A percentile compares a stretch with the other conserved stretches of the same genome.
These are phyloP conservation scores for Champsocephalus gunnari DNA, from an alignment of 2,797 vertebrate species.

Conservation along the genomic window DNA sequence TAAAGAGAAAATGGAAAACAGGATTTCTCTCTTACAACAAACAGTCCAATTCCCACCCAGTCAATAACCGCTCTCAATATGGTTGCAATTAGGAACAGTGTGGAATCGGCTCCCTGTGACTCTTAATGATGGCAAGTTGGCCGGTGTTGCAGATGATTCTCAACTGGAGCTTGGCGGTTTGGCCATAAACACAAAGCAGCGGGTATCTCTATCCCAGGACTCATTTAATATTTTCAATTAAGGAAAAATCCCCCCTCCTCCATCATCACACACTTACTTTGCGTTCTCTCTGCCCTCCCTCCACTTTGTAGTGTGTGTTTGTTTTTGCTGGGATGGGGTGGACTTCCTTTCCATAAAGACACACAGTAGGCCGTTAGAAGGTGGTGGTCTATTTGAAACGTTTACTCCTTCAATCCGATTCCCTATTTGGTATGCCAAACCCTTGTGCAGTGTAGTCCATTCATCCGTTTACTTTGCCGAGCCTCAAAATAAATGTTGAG, in stretches of 20 bases:
- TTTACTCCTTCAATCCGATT: constrained; percentile 29
- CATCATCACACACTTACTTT: constrained; percentile 17
- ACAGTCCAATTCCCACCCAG: constrained; percentile 74
- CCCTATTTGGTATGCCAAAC: not conserved
- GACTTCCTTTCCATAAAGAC: constrained; percentile 27
- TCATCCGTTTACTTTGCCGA: not conserved
- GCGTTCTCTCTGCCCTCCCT: constrained; percentile 12
- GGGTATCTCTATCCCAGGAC: constrained; percentile 48
- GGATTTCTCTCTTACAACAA: constrained; percentile 68
- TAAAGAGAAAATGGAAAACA: constrained; percentile 82
- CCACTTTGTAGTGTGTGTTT: constrained; percentile 21
- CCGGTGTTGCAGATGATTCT: constrained; percentile 63
- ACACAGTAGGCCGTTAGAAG: constrained; percentile 21
- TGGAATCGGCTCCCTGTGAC: constrained; percentile 76
- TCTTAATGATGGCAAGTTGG: constrained; percentile 77
- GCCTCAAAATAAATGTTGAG: not conserved
- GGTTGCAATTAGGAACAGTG: constrained; percentile 79
- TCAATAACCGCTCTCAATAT: constrained; percentile 80
- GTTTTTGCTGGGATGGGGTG: constrained; percentile 40
- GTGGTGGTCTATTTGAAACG: constrained; percentile 38
- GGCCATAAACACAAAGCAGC: constrained; percentile 45
- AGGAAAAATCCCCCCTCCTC: constrained; percentile 33
- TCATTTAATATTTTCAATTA: constrained; percentile 61
- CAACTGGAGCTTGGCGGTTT: constrained; percentile 56
- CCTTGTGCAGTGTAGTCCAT: not conserved